A percentile compares a stretch with the other conserved stretches of the same genome.
phyloP scores from a whole-genome alignment of 2,113 vertebrate species.

The Bungarus multicinctus region DNA sequence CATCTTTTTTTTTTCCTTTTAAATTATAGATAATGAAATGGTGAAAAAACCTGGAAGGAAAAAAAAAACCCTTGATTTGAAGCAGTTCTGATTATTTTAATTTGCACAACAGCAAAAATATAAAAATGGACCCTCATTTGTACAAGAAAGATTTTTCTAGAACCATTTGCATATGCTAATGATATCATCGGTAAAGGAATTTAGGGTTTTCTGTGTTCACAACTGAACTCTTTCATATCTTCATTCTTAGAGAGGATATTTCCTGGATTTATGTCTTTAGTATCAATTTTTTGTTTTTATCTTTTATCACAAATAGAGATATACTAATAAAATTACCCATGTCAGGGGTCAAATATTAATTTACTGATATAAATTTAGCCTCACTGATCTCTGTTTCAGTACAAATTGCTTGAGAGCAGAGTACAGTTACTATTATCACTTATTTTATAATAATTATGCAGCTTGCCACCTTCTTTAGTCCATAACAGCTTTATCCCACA shows the following conservation, averaged over 20 bases:
- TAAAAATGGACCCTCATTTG: slow-evolving; percentile 17
- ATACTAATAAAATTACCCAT: not conserved
- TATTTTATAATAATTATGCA: not conserved
- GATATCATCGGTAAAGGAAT: slow-evolving; percentile 57
- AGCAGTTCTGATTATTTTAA: slow-evolving; percentile 13
- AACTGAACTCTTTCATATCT: slow-evolving; percentile 33
- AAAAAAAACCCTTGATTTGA: not conserved
- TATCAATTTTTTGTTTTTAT: slow-evolving; percentile 15
- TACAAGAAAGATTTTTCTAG: slow-evolving; percentile 29
- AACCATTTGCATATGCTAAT: slow-evolving; percentile 27
- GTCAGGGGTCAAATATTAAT: not conserved
- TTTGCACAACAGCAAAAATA: not conserved
- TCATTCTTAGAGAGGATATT: not conserved
- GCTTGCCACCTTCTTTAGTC: not conserved
- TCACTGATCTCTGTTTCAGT: slow-evolving; percentile 32
- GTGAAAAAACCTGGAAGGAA: not conserved
- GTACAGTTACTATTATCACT: not conserved
- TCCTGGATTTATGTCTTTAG: slow-evolving; percentile 35
- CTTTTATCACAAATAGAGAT: not conserved
- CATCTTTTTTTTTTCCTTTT: not conserved
- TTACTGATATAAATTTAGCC: slow-evolving; percentile 2
- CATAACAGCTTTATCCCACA: not conserved
- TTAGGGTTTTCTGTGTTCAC: slow-evolving; percentile 46
- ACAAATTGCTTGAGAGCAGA: slow-evolving; percentile 44
- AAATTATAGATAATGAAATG: slow-evolving; percentile 47